These are phyloP conservation scores for Acridotheres tristis DNA, from an alignment of 2,797 vertebrate genomes.

Conservation along the genomic window DNA sequence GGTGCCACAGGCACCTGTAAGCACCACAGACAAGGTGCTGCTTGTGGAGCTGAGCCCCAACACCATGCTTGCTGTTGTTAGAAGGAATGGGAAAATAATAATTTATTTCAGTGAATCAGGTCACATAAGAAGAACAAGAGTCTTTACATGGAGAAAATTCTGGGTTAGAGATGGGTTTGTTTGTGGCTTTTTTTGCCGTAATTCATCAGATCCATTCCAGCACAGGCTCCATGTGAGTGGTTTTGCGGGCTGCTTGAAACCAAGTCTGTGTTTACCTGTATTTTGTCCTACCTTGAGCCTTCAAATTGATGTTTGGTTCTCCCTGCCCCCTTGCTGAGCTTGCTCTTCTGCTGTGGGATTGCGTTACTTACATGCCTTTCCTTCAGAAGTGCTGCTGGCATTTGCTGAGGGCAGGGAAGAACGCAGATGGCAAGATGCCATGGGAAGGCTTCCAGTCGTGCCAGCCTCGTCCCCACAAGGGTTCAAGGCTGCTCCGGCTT, in stretches of 20 bases:
- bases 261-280: fast-evolving
- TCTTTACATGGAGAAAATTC: not conserved
- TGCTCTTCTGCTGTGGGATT: not conserved
- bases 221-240: fast-evolving
- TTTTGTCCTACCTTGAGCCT: not conserved
- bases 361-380: fast-evolving
- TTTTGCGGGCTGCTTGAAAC: not conserved
- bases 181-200: not conserved
- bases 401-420: not conserved
- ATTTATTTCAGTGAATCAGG: not conserved
- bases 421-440: fast-evolving
- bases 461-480: not conserved
- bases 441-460: not conserved
- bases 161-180: not conserved
- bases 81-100: not conserved
- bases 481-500: not conserved
- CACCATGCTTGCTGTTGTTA: not conserved
- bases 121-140: not conserved
- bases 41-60: not conserved
- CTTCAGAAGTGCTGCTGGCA: not conserved
- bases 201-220: not conserved
- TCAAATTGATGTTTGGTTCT: not conserved
- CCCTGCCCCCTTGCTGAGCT: not conserved
- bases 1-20: not conserved
- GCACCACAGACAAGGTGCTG: not conserved